phyloP scores from a whole-genome alignment of 2,113 vertebrate genomes.

The Stigmatopora nigra region DNA sequence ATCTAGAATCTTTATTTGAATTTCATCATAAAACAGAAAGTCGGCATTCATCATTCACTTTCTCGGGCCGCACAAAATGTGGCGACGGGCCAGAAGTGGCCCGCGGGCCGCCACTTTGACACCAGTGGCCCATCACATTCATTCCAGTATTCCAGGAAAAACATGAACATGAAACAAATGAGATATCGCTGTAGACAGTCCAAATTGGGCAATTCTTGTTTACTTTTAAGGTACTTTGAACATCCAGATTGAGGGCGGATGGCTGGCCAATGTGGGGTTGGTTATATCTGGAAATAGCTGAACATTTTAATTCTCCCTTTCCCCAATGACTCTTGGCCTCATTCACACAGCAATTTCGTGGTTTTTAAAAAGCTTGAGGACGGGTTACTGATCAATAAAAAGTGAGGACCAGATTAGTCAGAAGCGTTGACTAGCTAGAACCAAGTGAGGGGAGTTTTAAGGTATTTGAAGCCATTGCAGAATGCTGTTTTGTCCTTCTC shows the following conservation, averaged over 20 bases:
- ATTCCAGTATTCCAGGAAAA: background rate
- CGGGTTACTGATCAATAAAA: conserved; percentile 56
- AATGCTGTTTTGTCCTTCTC: conserved; percentile 16
- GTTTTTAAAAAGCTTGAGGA: conserved; percentile 44
- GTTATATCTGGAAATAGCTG: conserved; percentile 52
- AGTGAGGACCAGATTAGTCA: conserved; percentile 20
- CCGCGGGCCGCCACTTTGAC: too few relatives aligned
- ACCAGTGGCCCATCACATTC: too few relatives aligned
- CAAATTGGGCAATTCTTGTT: conserved; percentile 23
- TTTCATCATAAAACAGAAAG: too few relatives aligned
- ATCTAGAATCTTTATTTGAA: too few relatives aligned
- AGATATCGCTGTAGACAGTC: conserved; percentile 1
- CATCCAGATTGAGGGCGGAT: conserved; percentile 42
- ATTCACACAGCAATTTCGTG: conserved; percentile 17
- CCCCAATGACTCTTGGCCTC: conserved; percentile 34
- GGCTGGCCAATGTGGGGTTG: conserved; percentile 34
- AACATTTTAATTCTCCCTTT: conserved; percentile 36
- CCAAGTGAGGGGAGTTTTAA: conserved; percentile 10
- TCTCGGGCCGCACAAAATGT: too few relatives aligned
- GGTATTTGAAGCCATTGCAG: conserved; percentile 14
- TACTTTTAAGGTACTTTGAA: conserved; percentile 40
- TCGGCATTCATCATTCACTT: too few relatives aligned
- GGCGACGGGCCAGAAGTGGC: too few relatives aligned
- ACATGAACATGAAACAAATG: background rate
- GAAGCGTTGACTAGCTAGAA: conserved; percentile 22